A percentile compares a stretch with the other conserved stretches of the same genome.
Evolutionary conservation across 64 coral and sea anemone species (phyloP).

Genomic region (Montipora efflorescens): DNA sequence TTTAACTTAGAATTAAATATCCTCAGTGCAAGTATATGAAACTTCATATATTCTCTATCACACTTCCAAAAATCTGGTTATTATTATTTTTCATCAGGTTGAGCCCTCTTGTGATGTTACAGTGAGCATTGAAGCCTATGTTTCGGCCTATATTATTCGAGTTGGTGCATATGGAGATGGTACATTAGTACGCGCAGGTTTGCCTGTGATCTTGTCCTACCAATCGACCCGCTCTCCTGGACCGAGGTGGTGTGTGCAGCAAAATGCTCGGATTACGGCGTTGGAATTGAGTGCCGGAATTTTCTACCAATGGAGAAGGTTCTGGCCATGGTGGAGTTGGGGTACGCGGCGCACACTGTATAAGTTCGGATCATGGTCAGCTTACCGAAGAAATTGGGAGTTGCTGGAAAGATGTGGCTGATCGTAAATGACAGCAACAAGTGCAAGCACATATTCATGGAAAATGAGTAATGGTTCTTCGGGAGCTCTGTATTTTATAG

Average conservation of each 20-base stretch:
- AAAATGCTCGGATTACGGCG: not conserved
- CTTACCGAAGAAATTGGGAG: not conserved
- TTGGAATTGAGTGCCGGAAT: constrained; percentile 10
- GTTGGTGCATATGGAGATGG: constrained; percentile 27
- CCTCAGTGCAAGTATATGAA: no score
- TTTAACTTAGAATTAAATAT: no score
- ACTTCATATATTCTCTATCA: no score
- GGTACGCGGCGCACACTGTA: not conserved
- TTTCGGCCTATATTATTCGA: not conserved
- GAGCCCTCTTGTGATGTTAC: no score
- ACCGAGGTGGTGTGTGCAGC: not conserved
- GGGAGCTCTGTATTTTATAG: no score
- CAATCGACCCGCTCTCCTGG: not conserved
- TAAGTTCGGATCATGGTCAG: not conserved
- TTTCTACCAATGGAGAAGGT: constrained; percentile 38
- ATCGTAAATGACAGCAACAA: not conserved
- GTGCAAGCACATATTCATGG: no score
- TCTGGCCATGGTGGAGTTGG: not conserved
- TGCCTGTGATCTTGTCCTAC: constrained; percentile 23
- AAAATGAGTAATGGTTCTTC: no score
- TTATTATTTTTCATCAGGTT: no score
- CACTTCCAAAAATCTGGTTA: no score
- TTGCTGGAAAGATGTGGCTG: not conserved
- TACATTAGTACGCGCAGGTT: not conserved
- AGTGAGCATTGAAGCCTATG: not conserved